These are phyloP conservation scores for Parauchenoglanis punctatus DNA, from an alignment of 2,797 vertebrate species.

Conservation along the genomic window DNA sequence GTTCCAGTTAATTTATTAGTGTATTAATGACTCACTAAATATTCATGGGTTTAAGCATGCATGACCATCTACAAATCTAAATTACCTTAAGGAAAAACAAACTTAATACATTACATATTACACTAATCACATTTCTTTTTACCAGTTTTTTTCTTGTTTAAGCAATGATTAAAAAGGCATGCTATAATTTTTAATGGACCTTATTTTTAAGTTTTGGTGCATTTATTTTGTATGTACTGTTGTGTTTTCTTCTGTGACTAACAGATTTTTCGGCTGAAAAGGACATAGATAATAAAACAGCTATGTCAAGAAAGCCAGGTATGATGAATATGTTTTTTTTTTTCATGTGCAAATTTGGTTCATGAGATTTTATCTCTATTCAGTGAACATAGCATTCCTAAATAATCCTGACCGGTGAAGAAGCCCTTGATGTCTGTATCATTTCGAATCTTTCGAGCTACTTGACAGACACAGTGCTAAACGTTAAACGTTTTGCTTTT, in stretches of 20 bases:
- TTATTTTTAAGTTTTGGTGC: not conserved
- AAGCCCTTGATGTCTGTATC: conserved; percentile 26
- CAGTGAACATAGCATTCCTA: not conserved
- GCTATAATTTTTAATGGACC: not conserved
- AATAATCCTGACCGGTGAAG: conserved; percentile 4
- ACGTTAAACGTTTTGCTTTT: conserved; percentile 25
- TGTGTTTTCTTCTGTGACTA: not conserved
- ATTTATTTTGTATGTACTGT: not conserved
- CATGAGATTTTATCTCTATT: not conserved
- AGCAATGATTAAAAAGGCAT: not conserved
- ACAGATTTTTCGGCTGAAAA: not conserved
- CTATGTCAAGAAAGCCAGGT: not conserved
- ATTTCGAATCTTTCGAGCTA: not conserved
- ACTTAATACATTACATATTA: not conserved
- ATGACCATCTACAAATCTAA: not conserved
- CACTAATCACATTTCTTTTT: not conserved
- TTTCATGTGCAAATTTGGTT: conserved; percentile 3
- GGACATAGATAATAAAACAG: not conserved
- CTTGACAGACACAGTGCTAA: conserved; percentile 1
- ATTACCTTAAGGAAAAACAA: not conserved
- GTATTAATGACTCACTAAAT: not conserved
- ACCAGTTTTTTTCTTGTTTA: not conserved
- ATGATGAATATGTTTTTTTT: conserved; percentile 9
- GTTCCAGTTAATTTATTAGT: conserved; percentile 10
- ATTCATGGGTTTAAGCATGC: not conserved